These are phyloP conservation scores for Heteractis magnifica DNA, from an alignment of 92 coral and sea anemone species.

Conservation along the genomic window DNA sequence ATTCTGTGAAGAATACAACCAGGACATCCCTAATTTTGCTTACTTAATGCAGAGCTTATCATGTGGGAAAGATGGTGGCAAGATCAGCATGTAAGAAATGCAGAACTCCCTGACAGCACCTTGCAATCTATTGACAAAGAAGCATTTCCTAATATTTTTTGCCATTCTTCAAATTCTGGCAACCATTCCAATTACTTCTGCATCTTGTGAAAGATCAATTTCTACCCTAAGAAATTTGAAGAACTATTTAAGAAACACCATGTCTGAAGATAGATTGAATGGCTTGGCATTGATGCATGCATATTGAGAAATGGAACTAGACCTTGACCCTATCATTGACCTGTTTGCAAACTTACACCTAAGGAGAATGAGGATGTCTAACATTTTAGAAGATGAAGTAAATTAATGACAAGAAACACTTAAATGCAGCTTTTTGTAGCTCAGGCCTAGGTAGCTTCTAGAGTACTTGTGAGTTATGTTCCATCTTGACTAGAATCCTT, in stretches of 20 bases:
- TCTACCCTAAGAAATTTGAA: conserved; percentile 50
- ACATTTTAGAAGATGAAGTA: too few species aligned
- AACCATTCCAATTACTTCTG: conserved; percentile 50
- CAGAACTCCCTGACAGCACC: conserved; percentile 50
- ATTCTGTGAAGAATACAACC: conserved; percentile 39
- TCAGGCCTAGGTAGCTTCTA: too few species aligned
- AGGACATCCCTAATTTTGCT: conserved; percentile 47
- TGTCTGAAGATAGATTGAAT: conserved; percentile 47
- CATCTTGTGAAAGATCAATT: conserved; percentile 44
- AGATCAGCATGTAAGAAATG: conserved; percentile 31
- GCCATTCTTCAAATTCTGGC: conserved; percentile 51
- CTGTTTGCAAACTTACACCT: too few species aligned
- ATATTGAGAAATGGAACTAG: too few species aligned
- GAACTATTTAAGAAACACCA: conserved; percentile 51
- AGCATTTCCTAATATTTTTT: conserved; percentile 34
- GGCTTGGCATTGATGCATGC: conserved; percentile 47
- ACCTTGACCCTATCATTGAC: too few species aligned
- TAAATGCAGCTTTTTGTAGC: too few species aligned
- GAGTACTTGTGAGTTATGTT: too few species aligned
- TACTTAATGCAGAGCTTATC: conserved; percentile 42
- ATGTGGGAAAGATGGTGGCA: conserved; percentile 53
- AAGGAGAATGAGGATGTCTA: too few species aligned
- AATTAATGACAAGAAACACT: too few species aligned
- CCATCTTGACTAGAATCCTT: too few species aligned
- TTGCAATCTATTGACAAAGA: conserved; percentile 39